Evolutionary conservation across 2,113 vertebrate species (phyloP).

Genomic region (Argyrosomus japonicus): DNA sequence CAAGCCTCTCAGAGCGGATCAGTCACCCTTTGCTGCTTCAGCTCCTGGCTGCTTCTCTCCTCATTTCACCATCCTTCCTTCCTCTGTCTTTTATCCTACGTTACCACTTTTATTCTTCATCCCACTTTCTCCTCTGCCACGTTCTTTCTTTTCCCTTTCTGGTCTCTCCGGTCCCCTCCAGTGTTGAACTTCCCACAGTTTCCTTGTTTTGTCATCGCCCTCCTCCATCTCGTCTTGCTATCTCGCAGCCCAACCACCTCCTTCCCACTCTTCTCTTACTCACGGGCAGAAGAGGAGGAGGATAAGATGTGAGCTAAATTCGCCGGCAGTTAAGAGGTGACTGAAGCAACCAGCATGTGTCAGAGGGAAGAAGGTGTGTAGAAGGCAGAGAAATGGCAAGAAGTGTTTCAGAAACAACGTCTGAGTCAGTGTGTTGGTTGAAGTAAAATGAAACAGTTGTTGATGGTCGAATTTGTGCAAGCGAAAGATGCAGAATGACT

Average conservation of each 20-base stretch:
- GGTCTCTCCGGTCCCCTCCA: conserved; percentile 21
- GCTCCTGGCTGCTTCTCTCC: conserved; percentile 73
- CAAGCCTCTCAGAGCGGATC: conserved; percentile 80
- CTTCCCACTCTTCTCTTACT: conserved; percentile 68
- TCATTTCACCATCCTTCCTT: conserved; percentile 53
- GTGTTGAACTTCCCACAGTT: conserved; percentile 50
- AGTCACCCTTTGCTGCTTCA: conserved; percentile 84
- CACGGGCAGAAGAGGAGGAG: conserved; percentile 48
- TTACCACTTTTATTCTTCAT: conserved; percentile 39
- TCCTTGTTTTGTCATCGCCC: conserved; percentile 39
- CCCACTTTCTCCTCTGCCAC: conserved; percentile 22
- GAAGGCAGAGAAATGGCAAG: conserved; percentile 4
- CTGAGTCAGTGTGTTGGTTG: neutral
- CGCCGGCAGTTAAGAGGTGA: conserved; percentile 59
- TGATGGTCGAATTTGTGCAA: neutral
- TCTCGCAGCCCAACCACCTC: conserved; percentile 38
- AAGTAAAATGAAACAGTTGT: conserved; percentile 17
- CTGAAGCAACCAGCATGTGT: conserved; percentile 54
- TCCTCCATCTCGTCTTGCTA: conserved; percentile 53
- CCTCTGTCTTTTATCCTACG: conserved; percentile 50
- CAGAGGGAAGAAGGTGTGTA: conserved; percentile 30
- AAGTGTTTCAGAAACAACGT: conserved; percentile 2
- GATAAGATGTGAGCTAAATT: conserved; percentile 65
- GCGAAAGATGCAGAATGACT: conserved; percentile 48
- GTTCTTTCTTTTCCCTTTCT: neutral